phyloP scores from a whole-genome alignment of 2,797 vertebrate species.

The Lophotriccus pileatus region DNA sequence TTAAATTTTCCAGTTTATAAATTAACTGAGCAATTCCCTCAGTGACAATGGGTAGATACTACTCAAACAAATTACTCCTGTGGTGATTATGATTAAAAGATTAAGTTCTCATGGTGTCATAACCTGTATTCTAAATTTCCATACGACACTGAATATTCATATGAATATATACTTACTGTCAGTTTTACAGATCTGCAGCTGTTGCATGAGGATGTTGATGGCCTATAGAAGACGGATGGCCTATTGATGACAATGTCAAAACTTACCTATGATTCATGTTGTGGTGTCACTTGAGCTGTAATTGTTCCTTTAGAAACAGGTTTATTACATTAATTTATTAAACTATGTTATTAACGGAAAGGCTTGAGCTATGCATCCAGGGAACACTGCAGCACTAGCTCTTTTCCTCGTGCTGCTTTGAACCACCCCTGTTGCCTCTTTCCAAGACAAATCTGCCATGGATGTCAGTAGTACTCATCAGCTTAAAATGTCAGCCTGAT shows the following conservation, averaged over 20 bases:
- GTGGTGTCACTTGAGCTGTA: background rate
- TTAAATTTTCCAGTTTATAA: background rate
- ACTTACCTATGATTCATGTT: background rate
- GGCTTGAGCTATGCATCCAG: background rate
- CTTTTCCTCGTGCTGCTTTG: background rate
- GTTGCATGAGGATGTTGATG: background rate
- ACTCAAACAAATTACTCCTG: background rate
- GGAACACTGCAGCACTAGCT: background rate
- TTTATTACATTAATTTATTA: background rate
- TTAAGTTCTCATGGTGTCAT: background rate
- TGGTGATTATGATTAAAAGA: background rate
- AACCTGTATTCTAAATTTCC: background rate
- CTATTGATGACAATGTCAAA: background rate
- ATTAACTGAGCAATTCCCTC: background rate
- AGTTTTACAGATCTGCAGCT: background rate
- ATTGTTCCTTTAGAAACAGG: background rate
- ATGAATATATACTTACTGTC: background rate
- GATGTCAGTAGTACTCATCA: background rate
- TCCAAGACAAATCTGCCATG: background rate
- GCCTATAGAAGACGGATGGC: background rate
- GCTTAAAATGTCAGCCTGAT: background rate
- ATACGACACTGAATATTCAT: background rate
- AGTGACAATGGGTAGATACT: background rate
- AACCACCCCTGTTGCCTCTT: background rate
- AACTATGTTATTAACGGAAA: background rate